phyloP scores from a whole-genome alignment of 2,888 invertebrate species.

The Melinopterus prodromus region DNA sequence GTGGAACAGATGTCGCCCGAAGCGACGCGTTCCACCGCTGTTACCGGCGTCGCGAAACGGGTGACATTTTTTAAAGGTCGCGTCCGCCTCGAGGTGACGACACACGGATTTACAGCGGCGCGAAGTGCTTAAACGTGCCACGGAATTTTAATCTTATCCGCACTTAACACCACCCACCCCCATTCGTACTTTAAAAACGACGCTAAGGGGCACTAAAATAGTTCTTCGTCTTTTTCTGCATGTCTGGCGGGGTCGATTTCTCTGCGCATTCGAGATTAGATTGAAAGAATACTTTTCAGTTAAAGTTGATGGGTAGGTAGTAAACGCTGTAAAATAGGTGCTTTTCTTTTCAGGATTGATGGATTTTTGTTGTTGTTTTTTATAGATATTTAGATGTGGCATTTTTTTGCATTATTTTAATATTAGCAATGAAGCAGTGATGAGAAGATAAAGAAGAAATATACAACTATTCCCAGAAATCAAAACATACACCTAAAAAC shows the following conservation, averaged over 20 bases:
- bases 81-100: background rate
- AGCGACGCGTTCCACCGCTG: background rate
- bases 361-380: too few species aligned
- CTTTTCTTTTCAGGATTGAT: too few species aligned
- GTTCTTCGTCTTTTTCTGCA: background rate
- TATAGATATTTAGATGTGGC: too few species aligned
- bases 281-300: background rate
- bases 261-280: background rate
- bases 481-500: too few species aligned
- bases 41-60: background rate
- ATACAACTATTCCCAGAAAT: too few species aligned
- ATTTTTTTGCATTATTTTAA: too few species aligned
- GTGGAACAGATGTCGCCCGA: background rate
- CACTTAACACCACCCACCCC: conserved; percentile 4
- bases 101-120: conserved; percentile 4
- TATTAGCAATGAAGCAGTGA: too few species aligned
- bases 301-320: too few species aligned
- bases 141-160: conserved; percentile 4
- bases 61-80: conserved; percentile 4
- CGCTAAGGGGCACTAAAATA: background rate
- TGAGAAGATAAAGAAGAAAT: too few species aligned
- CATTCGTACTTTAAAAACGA: background rate
- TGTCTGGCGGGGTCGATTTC: background rate
- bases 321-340: too few species aligned
- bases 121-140: conserved; percentile 4